Base-by-base conservation (phyloP, 2,888 invertebrate species). In the Laothoe populi region DNA sequence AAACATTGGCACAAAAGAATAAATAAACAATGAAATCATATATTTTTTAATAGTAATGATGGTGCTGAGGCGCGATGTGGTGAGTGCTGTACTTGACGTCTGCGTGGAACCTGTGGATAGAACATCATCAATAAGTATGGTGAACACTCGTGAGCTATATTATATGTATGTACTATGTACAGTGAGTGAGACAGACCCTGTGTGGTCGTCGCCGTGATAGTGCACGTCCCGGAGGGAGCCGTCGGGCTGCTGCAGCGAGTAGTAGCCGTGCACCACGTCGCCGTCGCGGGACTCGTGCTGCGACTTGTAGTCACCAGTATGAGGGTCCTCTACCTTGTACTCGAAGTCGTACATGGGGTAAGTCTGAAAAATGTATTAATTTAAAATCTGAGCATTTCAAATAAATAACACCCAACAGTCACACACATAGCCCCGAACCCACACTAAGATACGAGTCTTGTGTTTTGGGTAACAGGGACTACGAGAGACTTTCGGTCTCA, bases 311-410 rank as follows among this genome's bases (percentile, higher is more conserved):
- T 90, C 90, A 23, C 87, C 86, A 59, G 90, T 91, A 73, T 88
- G 86, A n/a, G 79, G 80, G 70, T 90, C 90, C 57, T 82, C 72
- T 8, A 92, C 90, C 63, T 87, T 84, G 71, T 91, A 90, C 66
- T 82, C 85, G 72, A 85, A 88, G 44, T 74, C 71, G 60, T 77
- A 82, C 60, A 81, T 82, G 5, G 82, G 80, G 45, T 74, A 73
- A 2, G 78, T 72, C 81, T 82, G 66, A 2, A 64, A 46, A 57
- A 38, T 19, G 8, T 10, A 38, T 13, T 10, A 38, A 13, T 10
- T 38, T 38, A 38, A 5, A 31, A 5, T 1, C 31, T 31, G 5
- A 8, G 38, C 38, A 13, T 13, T 4, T 2, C n/a, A n/a, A n/a
- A n/a, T n/a, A n/a, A n/a, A n/a, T n/a, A n/a, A n/a, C n/a, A n/a